Evolutionary conservation across 2,888 invertebrate species (phyloP), one percentile per base, ranked within the genome.

Genomic region (Sminthurides aquaticus): DNA sequence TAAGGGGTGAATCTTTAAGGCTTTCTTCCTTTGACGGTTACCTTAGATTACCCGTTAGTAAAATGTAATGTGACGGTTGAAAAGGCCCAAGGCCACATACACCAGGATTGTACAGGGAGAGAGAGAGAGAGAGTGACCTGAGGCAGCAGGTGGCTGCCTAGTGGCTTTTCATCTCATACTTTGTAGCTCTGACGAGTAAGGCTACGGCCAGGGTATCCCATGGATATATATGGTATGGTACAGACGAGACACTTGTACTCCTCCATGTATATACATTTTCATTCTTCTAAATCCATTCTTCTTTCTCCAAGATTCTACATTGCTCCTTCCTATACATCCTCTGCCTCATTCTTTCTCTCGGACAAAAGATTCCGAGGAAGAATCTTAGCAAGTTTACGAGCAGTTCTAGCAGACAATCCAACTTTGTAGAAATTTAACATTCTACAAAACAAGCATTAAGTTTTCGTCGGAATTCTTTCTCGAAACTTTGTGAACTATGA

Each of bases 141-240:
- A 70, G 70, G 69, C 70, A 65, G 70, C 68, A 70, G 70, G 70
- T 70, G 70, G 70, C 65, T 70, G 57, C 57, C 61, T 63, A 60
- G 59, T 49, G 58, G 48, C 60, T 43, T 43, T 24, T 61, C 22
- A n/a, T 57, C 22, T 34, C 5, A 34, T n/a, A n/a, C n/a, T n/a
- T n/a, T n/a, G n/a, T n/a, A n/a, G n/a, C n/a, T n/a, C n/a, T n/a
- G n/a, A n/a, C n/a, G n/a, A n/a, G n/a, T n/a, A n/a, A n/a, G n/a
- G n/a, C n/a, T n/a, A n/a, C n/a, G n/a, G n/a, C n/a, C n/a, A n/a
- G n/a, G n/a, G n/a, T n/a, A n/a, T n/a, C n/a, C n/a, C n/a, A n/a
- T n/a, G n/a, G n/a, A n/a, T n/a, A n/a, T n/a, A n/a, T n/a, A n/a
- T n/a, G n/a, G 43, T 34, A 15, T 22, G 11, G n/a, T 29, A 57